Percentiles rank a stretch among this genome's conserved stretches.
phyloP scores from a whole-genome alignment of 2,797 vertebrate species.

The Notamacropus eugenii region DNA sequence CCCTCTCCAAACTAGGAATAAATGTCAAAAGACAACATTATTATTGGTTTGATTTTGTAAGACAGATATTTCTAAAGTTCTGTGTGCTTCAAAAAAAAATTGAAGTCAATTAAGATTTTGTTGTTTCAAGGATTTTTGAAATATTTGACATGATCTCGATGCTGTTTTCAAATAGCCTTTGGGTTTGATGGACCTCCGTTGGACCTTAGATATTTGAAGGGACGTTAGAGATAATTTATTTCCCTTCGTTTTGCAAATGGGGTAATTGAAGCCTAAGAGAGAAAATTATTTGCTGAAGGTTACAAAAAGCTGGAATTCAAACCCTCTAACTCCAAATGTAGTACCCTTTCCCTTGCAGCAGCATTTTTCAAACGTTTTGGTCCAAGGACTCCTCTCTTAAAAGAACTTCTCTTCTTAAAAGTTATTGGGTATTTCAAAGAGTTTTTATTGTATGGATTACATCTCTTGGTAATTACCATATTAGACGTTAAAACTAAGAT shows the following conservation, averaged over 20 bases:
- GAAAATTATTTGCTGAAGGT: background rate
- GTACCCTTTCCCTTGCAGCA: background rate
- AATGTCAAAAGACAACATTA: background rate
- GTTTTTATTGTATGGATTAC: conserved; percentile 14
- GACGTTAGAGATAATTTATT: background rate
- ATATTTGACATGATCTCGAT: background rate
- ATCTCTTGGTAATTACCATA: background rate
- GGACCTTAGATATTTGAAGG: background rate
- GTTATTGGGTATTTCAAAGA: background rate
- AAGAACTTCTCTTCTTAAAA: background rate
- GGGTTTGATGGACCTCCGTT: background rate
- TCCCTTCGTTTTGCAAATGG: background rate
- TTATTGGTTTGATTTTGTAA: background rate
- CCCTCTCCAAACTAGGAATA: background rate
- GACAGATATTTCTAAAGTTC: background rate
- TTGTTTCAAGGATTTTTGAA: background rate
- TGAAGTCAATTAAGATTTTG: background rate
- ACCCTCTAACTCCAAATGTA: conserved; percentile 22
- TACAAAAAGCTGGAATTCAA: background rate
- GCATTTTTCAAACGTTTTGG: conserved; percentile 1
- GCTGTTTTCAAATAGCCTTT: background rate
- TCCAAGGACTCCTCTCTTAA: conserved; percentile 1
- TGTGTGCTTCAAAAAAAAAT: background rate
- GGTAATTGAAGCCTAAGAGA: background rate
- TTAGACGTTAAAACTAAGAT: conserved; percentile 25